Evolutionary conservation across 2,797 vertebrate genomes (phyloP).

Genomic region (Sebastiscus tertius): DNA sequence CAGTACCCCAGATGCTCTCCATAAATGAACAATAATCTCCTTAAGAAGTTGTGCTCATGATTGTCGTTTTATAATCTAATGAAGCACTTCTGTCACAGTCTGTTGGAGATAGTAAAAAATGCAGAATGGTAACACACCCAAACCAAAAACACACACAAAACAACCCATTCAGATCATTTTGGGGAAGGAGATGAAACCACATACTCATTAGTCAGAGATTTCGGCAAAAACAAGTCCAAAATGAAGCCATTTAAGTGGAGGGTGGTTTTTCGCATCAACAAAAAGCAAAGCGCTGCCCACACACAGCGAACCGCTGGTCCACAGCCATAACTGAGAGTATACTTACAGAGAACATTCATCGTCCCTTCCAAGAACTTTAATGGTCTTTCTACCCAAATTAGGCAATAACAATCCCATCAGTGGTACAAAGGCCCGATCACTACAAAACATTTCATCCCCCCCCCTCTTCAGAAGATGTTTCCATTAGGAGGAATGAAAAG

Average conservation of each 20-base stretch:
- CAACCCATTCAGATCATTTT: conserved; percentile 36
- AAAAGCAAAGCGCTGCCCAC: conserved; percentile 55
- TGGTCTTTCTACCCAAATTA: conserved; percentile 76
- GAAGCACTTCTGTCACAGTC: conserved; percentile 55
- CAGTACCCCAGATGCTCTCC: conserved; percentile 23
- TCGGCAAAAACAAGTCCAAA: conserved; percentile 33
- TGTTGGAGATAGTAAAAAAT: conserved; percentile 36
- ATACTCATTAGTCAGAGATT: conserved; percentile 61
- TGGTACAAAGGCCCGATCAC: conserved; percentile 64
- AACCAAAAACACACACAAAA: conserved; percentile 6
- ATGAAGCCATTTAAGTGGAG: conserved; percentile 44
- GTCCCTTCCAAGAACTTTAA: conserved; percentile 66
- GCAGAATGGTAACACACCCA: conserved; percentile 2
- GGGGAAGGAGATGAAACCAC: conserved; percentile 28
- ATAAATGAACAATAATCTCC: conserved; percentile 54
- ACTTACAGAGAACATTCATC: conserved; percentile 68
- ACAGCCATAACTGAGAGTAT: conserved; percentile 48
- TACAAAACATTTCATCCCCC: conserved; percentile 70
- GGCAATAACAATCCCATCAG: conserved; percentile 76
- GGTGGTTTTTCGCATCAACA: conserved; percentile 40
- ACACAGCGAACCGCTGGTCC: conserved; percentile 51
- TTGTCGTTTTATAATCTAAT: conserved; percentile 57
- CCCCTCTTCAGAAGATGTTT: conserved; percentile 67
- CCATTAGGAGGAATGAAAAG: conserved; percentile 77
- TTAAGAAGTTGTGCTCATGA: conserved; percentile 46